Conservation (phyloP, 30 jellyfish, hydroid and myxozoan species). For the Turritopsis dohrnii region DNA sequence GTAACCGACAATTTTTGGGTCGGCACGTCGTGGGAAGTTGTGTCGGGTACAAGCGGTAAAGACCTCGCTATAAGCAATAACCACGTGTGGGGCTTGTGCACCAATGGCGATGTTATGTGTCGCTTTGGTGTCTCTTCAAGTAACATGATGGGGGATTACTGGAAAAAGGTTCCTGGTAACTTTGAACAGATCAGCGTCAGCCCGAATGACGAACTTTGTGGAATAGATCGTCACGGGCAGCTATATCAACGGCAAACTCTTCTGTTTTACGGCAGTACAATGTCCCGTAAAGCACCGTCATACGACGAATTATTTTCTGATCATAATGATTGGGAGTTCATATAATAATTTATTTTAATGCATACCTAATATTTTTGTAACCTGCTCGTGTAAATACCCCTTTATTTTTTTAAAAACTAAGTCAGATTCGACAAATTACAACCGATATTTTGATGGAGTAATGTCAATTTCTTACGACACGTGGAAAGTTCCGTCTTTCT, state of each 20-base stretch:
- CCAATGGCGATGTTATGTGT: constrained; percentile 91
- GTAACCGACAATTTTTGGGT: constrained; percentile 86
- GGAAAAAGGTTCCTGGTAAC: constrained; percentile 97
- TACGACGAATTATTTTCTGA: constrained; percentile 84
- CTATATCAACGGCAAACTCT: constrained; percentile 78
- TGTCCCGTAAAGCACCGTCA: constrained; percentile 79
- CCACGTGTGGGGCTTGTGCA: constrained; percentile 95
- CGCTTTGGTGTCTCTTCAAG: constrained; percentile 85
- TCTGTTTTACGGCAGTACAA: constrained; percentile 79
- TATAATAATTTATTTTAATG: constrained; percentile 18
- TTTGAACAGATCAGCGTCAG: constrained; percentile 89
- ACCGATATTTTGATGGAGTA: not conserved
- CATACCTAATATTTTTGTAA: not conserved
- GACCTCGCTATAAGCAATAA: constrained; percentile 84
- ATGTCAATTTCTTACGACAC: not conserved
- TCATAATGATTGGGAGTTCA: constrained; percentile 97
- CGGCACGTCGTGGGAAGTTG: constrained; percentile 97
- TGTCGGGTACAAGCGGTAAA: constrained; percentile 92
- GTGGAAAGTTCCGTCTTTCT: not conserved
- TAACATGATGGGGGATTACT: constrained; percentile 87
- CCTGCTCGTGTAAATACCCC: not conserved
- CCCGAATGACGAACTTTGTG: constrained; percentile 97
- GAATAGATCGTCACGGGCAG: constrained; percentile 96
- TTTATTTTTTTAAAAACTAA: no score
- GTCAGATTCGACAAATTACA: not conserved